Base-by-base conservation (phyloP, 2,797 vertebrate genomes). In the Chelon auratus region DNA sequence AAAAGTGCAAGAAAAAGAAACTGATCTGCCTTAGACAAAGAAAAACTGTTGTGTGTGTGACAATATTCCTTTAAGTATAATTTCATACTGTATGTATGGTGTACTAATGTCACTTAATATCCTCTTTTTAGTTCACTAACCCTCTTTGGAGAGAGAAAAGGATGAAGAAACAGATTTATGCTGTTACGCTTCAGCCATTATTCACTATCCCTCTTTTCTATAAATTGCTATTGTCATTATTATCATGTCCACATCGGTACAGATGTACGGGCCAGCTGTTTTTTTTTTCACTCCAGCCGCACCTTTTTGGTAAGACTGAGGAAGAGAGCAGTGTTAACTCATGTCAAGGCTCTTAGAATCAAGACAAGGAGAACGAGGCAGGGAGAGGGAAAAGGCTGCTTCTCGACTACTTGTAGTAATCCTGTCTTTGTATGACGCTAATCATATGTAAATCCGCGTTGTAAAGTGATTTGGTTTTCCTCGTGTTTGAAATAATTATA, bases 361-460 rank as follows among this genome's bases (percentile, higher is more conserved):
- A 80, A 86, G 86, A 87, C 84, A 80, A 83, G 78, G 81, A 85
- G 81, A 85, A 62, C 0, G 75, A 77, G 70, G 75, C 82, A 67
- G 81, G 37, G 55, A 62, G 83, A 86, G 77, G 72, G 72, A 86
- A 83, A 85, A 80, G 75, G 82, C 88, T 83, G 83, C 87, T 87
- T 83, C 88, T 82, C 53, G 20, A 83, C 87, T 84, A 87, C 87
- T 86, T 74, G 80, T 87, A 74, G 84, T 92, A 93, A 93, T 92
- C 92, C 90, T 24, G 82, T 82, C 89, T 93, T 93, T 93, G 88
- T 92, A 90, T 81, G 89, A 91, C 88, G 62, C 79, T 92, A 94
- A 94, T 93, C 80, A 93, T 92, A 94, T 94, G 93, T 90, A 93
- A 94, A 94, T 93, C 92, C 88, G 75, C 88, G 86, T 92, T 91